Evolutionary conservation across 1,140 invertebrate species (phyloP).

Genomic region (Drosophila subobscura): DNA sequence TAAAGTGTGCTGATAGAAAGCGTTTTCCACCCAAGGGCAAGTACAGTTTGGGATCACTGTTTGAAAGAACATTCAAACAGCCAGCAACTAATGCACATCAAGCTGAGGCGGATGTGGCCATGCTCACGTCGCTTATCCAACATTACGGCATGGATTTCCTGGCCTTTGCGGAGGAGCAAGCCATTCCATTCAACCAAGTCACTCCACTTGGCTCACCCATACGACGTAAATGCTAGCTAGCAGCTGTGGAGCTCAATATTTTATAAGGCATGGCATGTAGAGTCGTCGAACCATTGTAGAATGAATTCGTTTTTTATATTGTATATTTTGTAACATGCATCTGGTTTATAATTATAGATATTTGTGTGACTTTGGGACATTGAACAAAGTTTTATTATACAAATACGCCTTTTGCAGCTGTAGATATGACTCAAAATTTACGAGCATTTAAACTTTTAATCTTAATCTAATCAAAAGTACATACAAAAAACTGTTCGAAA

Average conservation of each 20-base stretch:
- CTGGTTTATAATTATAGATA: slow-evolving; percentile 9
- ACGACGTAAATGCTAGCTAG: background rate
- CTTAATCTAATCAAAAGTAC: too few relatives aligned
- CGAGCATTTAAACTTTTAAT: too few relatives aligned
- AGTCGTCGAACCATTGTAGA: background rate
- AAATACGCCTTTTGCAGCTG: background rate
- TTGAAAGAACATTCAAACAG: slow-evolving; percentile 84
- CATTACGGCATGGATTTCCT: slow-evolving; percentile 85
- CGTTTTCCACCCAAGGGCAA: slow-evolving; percentile 66
- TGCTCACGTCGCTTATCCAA: slow-evolving; percentile 85
- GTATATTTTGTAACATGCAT: background rate
- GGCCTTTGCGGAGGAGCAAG: slow-evolving; percentile 85
- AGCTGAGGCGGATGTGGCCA: slow-evolving; percentile 87
- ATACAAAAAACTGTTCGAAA: too few relatives aligned
- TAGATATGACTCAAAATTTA: background rate
- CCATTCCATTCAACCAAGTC: slow-evolving; percentile 80
- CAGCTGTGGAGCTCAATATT: too few relatives aligned
- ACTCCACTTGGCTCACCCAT: slow-evolving; percentile 36
- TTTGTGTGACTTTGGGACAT: background rate
- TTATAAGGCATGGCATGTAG: too few relatives aligned
- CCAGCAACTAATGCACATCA: slow-evolving; percentile 84
- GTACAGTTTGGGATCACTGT: slow-evolving; percentile 85
- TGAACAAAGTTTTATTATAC: background rate
- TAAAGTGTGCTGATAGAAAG: slow-evolving; percentile 44
- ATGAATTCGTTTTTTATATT: slow-evolving; percentile 8